phyloP scores from a whole-genome alignment of 2,797 vertebrate genomes.

The Todus mexicanus region DNA sequence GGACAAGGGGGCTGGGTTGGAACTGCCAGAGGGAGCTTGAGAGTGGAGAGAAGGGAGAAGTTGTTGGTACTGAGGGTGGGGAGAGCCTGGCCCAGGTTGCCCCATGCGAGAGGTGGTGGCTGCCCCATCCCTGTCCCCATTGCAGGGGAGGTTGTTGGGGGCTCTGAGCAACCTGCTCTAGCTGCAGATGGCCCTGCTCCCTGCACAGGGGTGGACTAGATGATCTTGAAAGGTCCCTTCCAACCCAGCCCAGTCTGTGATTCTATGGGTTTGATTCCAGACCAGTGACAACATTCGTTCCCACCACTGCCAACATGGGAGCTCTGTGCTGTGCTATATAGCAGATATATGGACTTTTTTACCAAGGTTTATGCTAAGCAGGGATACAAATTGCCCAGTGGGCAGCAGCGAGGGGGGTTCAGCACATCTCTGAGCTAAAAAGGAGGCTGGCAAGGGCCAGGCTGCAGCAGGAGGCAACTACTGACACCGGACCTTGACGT shows the following conservation, averaged over 20 bases:
- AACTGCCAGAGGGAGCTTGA: background rate
- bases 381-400: background rate
- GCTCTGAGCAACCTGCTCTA: background rate
- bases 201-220: background rate
- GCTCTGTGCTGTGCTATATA: background rate
- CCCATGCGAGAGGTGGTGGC: background rate
- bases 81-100: background rate
- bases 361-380: background rate
- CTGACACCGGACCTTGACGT: no score
- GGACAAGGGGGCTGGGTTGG: no score
- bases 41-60: background rate
- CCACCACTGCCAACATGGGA: accelerated
- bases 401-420: background rate
- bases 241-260: background rate
- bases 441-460: background rate
- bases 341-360: background rate
- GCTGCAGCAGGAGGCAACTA: no score
- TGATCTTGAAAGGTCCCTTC: background rate
- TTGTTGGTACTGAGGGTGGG: background rate
- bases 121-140: background rate
- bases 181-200: background rate
- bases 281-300: background rate
- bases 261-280: background rate
- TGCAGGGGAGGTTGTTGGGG: background rate
- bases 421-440: background rate